These are phyloP conservation scores for Campylorhamphus procurvoides DNA, from an alignment of 2,113 vertebrate genomes.

Conservation along the genomic window DNA sequence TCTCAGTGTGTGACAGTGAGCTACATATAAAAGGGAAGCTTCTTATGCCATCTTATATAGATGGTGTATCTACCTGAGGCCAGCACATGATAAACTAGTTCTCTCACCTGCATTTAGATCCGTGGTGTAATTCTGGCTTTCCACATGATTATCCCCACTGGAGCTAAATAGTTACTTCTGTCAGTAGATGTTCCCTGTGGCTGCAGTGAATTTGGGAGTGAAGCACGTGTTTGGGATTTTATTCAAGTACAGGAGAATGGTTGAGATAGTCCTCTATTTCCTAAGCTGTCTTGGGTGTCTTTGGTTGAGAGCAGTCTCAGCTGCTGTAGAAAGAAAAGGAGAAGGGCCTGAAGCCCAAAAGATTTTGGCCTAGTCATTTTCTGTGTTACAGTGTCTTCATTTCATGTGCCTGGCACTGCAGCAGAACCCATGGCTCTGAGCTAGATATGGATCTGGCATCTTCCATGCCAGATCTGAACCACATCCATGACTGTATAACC, in stretches of 20 bases:
- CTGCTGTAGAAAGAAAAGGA: neutral
- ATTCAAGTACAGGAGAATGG: neutral
- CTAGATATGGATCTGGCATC: neutral
- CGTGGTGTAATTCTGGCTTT: neutral
- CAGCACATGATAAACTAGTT: neutral
- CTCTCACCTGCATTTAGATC: neutral
- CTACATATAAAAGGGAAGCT: neutral
- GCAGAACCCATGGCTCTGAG: neutral
- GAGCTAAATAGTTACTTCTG: neutral
- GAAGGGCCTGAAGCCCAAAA: neutral
- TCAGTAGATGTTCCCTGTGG: neutral
- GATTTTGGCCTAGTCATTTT: neutral
- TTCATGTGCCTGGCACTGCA: neutral
- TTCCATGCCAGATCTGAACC: neutral
- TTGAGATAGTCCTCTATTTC: neutral
- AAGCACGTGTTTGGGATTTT: neutral
- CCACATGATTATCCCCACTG: neutral
- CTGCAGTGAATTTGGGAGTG: neutral
- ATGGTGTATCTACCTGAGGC: neutral
- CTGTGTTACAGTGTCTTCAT: neutral
- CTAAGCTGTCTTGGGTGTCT: neutral
- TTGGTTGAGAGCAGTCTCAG: neutral
- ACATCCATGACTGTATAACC: neutral
- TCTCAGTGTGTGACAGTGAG: neutral
- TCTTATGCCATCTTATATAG: neutral